Evolutionary conservation across 2,113 vertebrate genomes (phyloP), one percentile per base, ranked within the genome.

Genomic region (Peucedramus taeniatus): DNA sequence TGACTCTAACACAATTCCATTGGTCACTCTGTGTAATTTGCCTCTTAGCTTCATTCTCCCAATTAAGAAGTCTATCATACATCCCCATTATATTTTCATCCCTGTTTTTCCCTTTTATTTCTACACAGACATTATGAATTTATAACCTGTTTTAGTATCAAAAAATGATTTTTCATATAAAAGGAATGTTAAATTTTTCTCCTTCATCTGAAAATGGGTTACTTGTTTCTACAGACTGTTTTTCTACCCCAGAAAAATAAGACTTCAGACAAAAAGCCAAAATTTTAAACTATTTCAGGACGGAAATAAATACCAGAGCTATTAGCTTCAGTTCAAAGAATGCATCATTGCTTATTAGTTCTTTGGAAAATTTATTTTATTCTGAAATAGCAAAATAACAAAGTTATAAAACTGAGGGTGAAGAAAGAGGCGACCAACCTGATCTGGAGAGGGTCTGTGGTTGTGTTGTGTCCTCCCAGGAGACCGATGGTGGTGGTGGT

Each of bases 371-470:
- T 88, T 97, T 97, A 90, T 97, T 97, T 97, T 95, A 95, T 81
- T 79, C 84, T 96, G 83, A 96, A 96, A 93, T 87, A 95, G 64
- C 72, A 79, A 90, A 90, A 90, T 26, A 77, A 59, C 35, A 80
- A 93, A 89, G 89, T 83, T 77, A 47, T 21, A 74, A 89, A 89
- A 87, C 28, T 51, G 56, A 92, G 93, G 83, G 75, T 85, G 77
- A 84, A 90, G 53, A 40, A 90, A 40, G 24, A 89, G 24, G 66
- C 47, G 70, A 97, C 96, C 97, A 87, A 99, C 99, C 99, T 99
- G 99, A 96, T 99, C 99, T 89, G 99, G 98, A 94, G 98, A 98
- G 90, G 98, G 98, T 93, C 98, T 97, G 97, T 99, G 99, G 97
- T 99, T 99, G 97, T 99, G 99, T 18, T 98, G 99, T 37, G 98